Evolutionary conservation across 2,113 vertebrate genomes (phyloP).

Genomic region (Toxotes chatareus): DNA sequence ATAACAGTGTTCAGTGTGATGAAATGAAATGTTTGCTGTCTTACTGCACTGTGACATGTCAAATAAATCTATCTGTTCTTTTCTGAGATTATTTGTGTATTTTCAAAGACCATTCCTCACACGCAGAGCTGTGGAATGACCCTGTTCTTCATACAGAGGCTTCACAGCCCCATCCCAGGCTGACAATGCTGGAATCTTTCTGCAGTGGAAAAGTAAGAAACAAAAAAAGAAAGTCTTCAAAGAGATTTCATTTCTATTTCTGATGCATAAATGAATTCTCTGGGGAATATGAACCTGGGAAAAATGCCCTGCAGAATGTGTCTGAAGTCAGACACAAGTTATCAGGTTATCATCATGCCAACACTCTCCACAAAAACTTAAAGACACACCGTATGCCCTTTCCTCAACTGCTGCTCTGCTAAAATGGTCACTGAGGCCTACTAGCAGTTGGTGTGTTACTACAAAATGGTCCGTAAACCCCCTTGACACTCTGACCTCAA

Average conservation of each 20-base stretch:
- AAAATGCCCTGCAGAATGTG: conserved; percentile 13
- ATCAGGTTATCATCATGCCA: conserved; percentile 3
- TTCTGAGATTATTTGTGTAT: neutral
- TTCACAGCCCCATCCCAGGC: neutral
- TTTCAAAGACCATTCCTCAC: neutral
- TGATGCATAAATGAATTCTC: conserved; percentile 31
- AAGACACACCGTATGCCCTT: neutral
- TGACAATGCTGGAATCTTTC: neutral
- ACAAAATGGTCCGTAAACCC: neutral
- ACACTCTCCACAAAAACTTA: conserved; percentile 2
- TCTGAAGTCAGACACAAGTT: conserved; percentile 33
- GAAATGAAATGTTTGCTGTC: neutral
- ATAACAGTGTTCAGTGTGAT: neutral
- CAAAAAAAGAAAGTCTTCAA: conserved; percentile 7
- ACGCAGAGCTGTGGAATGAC: neutral
- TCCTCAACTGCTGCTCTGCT: neutral
- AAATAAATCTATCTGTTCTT: neutral
- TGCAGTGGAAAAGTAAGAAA: neutral
- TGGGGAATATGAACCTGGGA: conserved; percentile 27
- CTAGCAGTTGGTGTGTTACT: neutral
- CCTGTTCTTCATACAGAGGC: neutral
- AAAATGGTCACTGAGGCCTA: neutral
- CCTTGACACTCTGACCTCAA: conserved; percentile 1
- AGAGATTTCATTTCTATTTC: conserved; percentile 43
- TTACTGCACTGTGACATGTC: neutral